Evolutionary conservation across 2,888 invertebrate genomes (phyloP).

Genomic region (Bedellia somnulentella): DNA sequence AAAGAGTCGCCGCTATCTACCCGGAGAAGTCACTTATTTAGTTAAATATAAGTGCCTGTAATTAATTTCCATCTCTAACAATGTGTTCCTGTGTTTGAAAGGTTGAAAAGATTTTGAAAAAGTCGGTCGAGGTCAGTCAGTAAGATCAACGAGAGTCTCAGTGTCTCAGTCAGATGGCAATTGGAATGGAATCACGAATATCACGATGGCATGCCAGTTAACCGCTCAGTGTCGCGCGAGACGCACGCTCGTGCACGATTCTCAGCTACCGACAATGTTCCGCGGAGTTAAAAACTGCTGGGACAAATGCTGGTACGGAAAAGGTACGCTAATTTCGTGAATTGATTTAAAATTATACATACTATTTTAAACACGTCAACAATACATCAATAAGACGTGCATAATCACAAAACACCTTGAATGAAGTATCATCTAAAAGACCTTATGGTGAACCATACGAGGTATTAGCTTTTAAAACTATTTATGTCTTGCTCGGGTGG

Average conservation of each 20-base stretch:
- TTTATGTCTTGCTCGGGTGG: not conserved
- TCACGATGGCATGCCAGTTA: slow-evolving; percentile 24
- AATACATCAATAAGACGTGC: too few relatives aligned
- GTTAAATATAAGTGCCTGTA: too few relatives aligned
- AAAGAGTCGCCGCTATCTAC: slow-evolving; percentile 19
- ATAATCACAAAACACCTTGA: too few relatives aligned
- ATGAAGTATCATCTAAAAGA: too few relatives aligned
- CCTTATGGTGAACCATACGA: not conserved
- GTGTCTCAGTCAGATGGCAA: slow-evolving; percentile 4
- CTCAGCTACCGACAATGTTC: slow-evolving; percentile 34
- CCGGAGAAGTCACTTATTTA: not conserved
- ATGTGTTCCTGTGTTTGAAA: too few relatives aligned
- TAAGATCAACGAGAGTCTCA: slow-evolving; percentile 1
- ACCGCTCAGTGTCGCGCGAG: slow-evolving; percentile 36
- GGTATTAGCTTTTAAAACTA: not conserved
- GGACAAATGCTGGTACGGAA: slow-evolving; percentile 57
- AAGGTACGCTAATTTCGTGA: slow-evolving; percentile 46
- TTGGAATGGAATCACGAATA: slow-evolving; percentile 5
- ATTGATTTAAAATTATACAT: too few relatives aligned
- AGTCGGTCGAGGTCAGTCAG: slow-evolving; percentile 1
- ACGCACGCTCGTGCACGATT: slow-evolving; percentile 28
- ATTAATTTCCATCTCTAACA: slow-evolving; percentile 1
- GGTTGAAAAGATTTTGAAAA: too few relatives aligned
- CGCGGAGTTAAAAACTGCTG: slow-evolving; percentile 47
- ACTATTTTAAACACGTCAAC: too few relatives aligned